Percentiles rank a stretch among this genome's conserved stretches.
Conservation (phyloP, 2,888 invertebrate genomes). For the Capitulum mitella region DNA sequence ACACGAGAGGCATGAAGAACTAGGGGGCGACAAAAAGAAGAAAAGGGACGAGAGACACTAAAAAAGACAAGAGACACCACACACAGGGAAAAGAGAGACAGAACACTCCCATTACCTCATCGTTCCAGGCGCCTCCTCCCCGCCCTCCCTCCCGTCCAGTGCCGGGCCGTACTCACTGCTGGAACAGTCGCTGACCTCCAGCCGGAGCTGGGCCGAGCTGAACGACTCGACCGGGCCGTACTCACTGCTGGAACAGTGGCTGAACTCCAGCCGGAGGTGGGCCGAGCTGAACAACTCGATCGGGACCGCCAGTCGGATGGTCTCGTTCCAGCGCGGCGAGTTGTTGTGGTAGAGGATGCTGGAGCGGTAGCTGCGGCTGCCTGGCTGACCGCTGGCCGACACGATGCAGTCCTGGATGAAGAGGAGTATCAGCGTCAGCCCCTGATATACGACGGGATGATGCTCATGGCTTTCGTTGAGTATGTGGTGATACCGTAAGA, state of each 20-base stretch:
- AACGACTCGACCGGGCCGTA: conserved; percentile 54
- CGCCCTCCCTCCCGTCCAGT: no score
- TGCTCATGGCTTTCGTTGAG: no score
- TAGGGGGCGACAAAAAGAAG: no score
- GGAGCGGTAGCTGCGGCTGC: conserved; percentile 65
- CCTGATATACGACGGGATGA: no score
- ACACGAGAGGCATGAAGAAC: no score
- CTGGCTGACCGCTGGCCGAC: neutral
- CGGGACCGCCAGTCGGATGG: conserved; percentile 75
- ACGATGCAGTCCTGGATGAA: conserved; percentile 7
- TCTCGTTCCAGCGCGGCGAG: conserved; percentile 86
- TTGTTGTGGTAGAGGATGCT: conserved; percentile 91
- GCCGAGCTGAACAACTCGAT: conserved; percentile 87
- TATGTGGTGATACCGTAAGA: no score
- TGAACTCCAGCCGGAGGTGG: conserved; percentile 81
- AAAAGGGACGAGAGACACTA: no score
- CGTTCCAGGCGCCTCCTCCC: no score
- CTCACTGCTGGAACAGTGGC: conserved; percentile 73
- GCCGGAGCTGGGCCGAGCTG: conserved; percentile 79
- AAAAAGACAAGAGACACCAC: no score
- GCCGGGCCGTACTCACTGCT: conserved; percentile 47
- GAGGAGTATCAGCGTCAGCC: no score
- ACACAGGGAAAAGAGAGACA: no score
- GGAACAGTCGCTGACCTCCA: conserved; percentile 89
- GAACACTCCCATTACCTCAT: no score